Base-by-base conservation (phyloP, 2,888 invertebrate genomes). In the Iphiclides podalirius region DNA sequence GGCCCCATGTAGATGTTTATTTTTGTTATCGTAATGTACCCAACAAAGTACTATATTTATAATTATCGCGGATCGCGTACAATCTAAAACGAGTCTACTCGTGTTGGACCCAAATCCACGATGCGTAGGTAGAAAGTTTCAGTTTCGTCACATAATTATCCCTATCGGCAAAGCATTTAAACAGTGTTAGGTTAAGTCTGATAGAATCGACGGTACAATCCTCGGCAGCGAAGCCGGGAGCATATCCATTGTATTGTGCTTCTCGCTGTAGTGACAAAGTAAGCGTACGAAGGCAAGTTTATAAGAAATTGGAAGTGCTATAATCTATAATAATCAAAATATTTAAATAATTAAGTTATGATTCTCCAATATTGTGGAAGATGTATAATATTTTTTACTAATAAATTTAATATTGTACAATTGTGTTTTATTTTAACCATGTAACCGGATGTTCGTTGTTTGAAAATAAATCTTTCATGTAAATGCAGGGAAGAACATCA, bases 331-430 rank as follows among this genome's bases (percentile, higher is more conserved):
- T 86, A 85, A 85, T 86, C 84, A 84, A 85, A n/a, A 84, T 87
- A 80, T 82, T 82, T 80, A 83, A 82, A 73, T 77, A 82, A 80
- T 85, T 87, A 86, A 87, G 86, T 87, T 86, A 86, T 82, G 75
- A 85, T 86, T 88, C 85, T 86, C 86, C 88, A 83, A 85, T 85
- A 86, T 86, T 87, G 85, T 86, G 88, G 88, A 87, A 86, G 87
- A 88, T 87, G 88, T 87, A 88, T 88, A 84, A 88, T 88, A 88
- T 88, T 88, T 87, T 88, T 87, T 88, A 88, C 88, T 88, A 88
- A 88, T 88, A 88, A 88, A 88, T 88, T 88, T 88, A 88, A 87
- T 88, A 88, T 86, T 87, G 81, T 87, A 87, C 42, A 52, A 42
- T 40, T 46, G 65, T 52, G 73, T 83, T 83, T 83, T 66, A 75